A percentile compares a stretch with the other conserved stretches of the same genome.
Evolutionary conservation across 1,140 invertebrate species (phyloP).

Genomic region (Metopolophium dirhodum): DNA sequence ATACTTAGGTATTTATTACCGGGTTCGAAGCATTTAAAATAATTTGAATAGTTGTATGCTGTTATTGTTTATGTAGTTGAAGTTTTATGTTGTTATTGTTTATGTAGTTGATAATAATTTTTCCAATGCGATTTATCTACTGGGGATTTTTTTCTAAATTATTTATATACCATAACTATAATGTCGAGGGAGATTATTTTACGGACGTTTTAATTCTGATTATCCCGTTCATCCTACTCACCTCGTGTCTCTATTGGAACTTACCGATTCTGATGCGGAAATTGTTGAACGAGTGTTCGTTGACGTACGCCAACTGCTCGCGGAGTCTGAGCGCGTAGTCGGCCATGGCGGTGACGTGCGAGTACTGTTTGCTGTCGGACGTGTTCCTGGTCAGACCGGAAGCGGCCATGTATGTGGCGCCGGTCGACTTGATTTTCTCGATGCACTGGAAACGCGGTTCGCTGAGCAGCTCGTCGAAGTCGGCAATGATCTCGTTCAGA

Average conservation of each 20-base stretch:
- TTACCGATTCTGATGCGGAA: conserved; percentile 91
- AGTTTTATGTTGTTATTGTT: too few species aligned
- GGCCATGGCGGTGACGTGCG: conserved; percentile 87
- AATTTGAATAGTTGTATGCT: too few species aligned
- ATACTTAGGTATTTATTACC: too few species aligned
- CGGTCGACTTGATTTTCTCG: conserved; percentile 97
- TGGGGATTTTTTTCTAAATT: not conserved
- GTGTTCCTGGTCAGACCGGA: conserved; percentile 83
- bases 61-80: too few species aligned
- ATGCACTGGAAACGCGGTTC: conserved; percentile 88
- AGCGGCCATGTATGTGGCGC: conserved; percentile 96
- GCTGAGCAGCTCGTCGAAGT: conserved; percentile 90
- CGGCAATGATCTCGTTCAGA: conserved; percentile 96
- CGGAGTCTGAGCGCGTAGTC: conserved; percentile 87
- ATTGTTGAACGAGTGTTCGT: conserved; percentile 96
- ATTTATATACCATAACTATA: too few species aligned
- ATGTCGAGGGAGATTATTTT: not conserved
- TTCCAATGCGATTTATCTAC: not conserved
- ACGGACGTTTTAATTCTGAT: not conserved
- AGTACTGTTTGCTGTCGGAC: conserved; percentile 77
- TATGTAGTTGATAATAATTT: not conserved
- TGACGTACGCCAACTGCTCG: conserved; percentile 87
- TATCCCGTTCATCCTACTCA: not conserved
- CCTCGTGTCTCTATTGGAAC: conserved; percentile 55
- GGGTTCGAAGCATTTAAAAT: too few species aligned